Evolutionary conservation across 2,888 invertebrate genomes (phyloP), one percentile per base, ranked within the genome.

Genomic region (Willowsia nigromaculata): DNA sequence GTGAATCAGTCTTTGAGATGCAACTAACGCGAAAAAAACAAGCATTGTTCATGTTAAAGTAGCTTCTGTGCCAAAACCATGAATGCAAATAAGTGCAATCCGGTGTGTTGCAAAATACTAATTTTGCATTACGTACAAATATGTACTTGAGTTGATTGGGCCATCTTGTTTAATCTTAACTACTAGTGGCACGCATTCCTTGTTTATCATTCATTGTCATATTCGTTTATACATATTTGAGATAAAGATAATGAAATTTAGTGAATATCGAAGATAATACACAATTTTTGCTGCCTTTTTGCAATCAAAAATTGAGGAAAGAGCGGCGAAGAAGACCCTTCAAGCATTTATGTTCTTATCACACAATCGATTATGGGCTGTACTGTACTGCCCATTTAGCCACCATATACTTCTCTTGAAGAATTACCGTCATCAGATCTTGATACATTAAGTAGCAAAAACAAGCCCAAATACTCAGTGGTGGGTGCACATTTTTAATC

Each of bases 341-440:
- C 25, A n/a, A n/a, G 7, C 71, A 43, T 71, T 65, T 65, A 33
- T 59, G 27, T 68, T 65, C n/a, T 71, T 71, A 40, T 71, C 71
- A 25, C 13, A 9, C 43, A 71, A 71, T 71, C 71, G 71, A 71
- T 71, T 71, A 71, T 71, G 71, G 43, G 68, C 25, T 68, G 68
- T 71, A 7, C 33, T 43, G 43, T 43, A 43, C 71, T 71, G 40
- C 43, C 71, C 71, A 33, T 71, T 25, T 13, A 22, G n/a, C 40
- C 18, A 22, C 68, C n/a, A n/a, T n/a, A n/a, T 13, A 22, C 40
- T 7, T 68, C 68, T 40, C 40, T 0, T 22, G 9, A 22, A 40
- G 9, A 5, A 11, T 15, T 13, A 62, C 30, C 65, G 7, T 30
- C 65, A 59, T 18, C 59, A 27, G 30, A 62, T 71, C 71, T 43